Percentiles rank a stretch among this genome's conserved stretches.
These are phyloP conservation scores for Pyrocephalus nanus DNA, from an alignment of 2,797 vertebrate genomes.

Conservation along the genomic window DNA sequence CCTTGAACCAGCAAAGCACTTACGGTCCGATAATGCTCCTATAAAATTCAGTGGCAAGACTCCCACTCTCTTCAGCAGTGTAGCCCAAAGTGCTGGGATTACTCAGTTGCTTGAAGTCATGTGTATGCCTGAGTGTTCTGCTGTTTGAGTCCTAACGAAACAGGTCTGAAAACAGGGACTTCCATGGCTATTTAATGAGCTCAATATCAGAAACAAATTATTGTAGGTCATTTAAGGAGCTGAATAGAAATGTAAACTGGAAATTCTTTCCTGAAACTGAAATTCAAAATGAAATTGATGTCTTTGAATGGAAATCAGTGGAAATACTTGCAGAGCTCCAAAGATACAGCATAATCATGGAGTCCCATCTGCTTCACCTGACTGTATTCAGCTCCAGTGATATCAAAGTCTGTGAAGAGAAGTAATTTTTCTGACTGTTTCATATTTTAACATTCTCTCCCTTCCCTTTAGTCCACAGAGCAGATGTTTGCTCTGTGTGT, in stretches of 20 bases:
- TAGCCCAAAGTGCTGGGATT: constrained; percentile 34
- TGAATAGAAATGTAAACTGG: background rate
- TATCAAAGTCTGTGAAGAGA: background rate
- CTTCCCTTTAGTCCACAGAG: background rate
- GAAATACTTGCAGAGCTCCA: background rate
- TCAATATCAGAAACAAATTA: background rate
- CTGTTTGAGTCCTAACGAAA: background rate
- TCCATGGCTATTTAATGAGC: background rate
- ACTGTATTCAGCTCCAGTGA: background rate
- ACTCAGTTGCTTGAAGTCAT: constrained; percentile 36
- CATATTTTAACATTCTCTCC: background rate
- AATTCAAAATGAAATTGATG: background rate
- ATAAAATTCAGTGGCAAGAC: constrained; percentile 58
- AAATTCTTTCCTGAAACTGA: background rate
- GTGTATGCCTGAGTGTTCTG: background rate
- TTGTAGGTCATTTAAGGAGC: background rate
- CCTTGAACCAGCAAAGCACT: constrained; percentile 63
- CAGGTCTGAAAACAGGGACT: background rate
- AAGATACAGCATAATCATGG: background rate
- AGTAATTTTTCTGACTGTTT: background rate
- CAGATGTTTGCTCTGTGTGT: rapidly evolving
- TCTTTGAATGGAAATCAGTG: background rate
- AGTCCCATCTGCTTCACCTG: background rate
- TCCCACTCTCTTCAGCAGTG: constrained; percentile 38
- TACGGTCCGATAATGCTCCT: constrained; percentile 47